Evolutionary conservation across 2,888 invertebrate genomes (phyloP).

Genomic region (Platypus cylindrus): DNA sequence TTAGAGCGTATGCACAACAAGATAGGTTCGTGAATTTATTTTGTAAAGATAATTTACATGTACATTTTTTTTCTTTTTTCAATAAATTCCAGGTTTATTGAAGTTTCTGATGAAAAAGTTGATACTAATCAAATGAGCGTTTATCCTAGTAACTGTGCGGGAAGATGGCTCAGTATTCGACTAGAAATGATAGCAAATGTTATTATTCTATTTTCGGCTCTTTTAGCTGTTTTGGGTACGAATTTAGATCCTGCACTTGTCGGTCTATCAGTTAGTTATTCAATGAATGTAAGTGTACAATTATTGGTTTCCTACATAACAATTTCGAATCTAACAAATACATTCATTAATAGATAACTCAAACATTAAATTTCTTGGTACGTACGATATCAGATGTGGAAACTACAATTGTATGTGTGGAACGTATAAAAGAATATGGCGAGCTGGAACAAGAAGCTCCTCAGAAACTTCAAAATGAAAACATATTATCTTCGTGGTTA

Average conservation of each 20-base stretch:
- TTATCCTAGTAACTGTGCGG: conserved; percentile 82
- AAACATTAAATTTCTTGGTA: conserved; percentile 68
- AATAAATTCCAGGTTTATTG: conserved; percentile 53
- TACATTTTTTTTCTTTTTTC: background rate
- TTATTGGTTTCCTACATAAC: too few relatives aligned
- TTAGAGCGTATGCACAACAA: conserved; percentile 72
- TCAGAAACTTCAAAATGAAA: conserved; percentile 50
- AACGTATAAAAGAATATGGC: conserved; percentile 89
- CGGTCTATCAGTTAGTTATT: conserved; percentile 80
- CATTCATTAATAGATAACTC: conserved; percentile 13
- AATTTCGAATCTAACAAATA: too few relatives aligned
- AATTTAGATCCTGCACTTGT: conserved; percentile 64
- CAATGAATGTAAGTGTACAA: conserved; percentile 56
- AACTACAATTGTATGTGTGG: conserved; percentile 92
- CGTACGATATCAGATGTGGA: conserved; percentile 92
- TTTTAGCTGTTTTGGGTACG: conserved; percentile 77
- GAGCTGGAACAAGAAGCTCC: conserved; percentile 72
- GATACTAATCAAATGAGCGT: conserved; percentile 87
- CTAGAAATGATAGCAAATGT: conserved; percentile 92
- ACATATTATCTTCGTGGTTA: conserved; percentile 67
- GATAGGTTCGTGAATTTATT: conserved; percentile 59
- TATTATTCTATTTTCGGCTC: conserved; percentile 84
- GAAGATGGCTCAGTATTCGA: conserved; percentile 89
- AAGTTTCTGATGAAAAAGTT: conserved; percentile 75
- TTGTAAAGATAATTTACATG: too few relatives aligned